Conservation (phyloP, 2,797 vertebrate species). For the Rhynchonycteris naso region DNA sequence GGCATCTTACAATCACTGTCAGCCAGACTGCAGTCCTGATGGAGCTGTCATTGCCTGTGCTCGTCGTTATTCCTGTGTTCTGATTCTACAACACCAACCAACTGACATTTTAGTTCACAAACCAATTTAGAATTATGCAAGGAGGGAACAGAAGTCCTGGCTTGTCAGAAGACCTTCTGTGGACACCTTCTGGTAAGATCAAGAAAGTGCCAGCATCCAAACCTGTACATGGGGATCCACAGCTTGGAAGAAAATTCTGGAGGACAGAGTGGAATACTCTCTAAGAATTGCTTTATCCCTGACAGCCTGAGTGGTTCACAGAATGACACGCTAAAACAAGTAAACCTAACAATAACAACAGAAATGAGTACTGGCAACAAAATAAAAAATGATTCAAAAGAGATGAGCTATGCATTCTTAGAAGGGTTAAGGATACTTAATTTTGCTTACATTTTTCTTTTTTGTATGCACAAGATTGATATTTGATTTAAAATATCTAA, state of each 20-base stretch:
- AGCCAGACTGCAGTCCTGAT: neutral
- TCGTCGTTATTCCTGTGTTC: neutral
- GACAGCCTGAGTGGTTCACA: neutral
- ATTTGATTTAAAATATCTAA: neutral
- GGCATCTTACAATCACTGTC: neutral
- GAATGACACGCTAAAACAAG: neutral
- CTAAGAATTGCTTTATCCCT: neutral
- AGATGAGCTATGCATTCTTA: neutral
- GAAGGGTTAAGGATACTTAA: constrained; percentile 9
- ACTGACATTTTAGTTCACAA: neutral
- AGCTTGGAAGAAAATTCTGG: neutral
- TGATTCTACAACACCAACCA: neutral
- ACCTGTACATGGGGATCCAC: neutral
- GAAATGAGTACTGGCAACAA: neutral
- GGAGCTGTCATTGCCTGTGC: neutral
- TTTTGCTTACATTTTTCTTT: constrained; percentile 31
- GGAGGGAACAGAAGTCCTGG: neutral
- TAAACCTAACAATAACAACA: neutral
- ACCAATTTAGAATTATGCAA: neutral
- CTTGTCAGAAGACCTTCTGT: constrained; percentile 12
- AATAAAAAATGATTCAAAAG: neutral
- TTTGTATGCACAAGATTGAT: neutral
- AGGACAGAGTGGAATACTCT: neutral
- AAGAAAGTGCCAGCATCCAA: neutral
- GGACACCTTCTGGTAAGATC: neutral